These are phyloP conservation scores for Clarias pachynema DNA, from an alignment of 2,797 vertebrate species.

Conservation along the genomic window DNA sequence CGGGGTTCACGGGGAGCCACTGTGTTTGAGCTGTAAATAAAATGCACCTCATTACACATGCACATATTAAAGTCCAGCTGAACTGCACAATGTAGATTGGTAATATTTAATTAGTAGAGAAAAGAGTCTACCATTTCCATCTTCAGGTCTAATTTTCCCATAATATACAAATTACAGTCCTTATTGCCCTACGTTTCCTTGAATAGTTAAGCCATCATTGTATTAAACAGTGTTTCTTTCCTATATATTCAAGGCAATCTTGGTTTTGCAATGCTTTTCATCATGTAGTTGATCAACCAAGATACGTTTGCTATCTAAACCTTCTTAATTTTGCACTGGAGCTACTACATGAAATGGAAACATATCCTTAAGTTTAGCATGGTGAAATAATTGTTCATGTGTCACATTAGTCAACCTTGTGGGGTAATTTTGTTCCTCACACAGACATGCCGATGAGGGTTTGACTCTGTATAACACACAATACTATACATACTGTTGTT, in stretches of 20 bases:
- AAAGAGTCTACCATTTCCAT: slow-evolving; percentile 32
- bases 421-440: not conserved
- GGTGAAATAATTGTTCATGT: not conserved
- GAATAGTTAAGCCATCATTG: not conserved
- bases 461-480: not conserved
- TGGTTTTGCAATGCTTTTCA: slow-evolving; percentile 5
- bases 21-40: slow-evolving; percentile 95
- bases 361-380: not conserved
- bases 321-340: not conserved
- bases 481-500: not conserved
- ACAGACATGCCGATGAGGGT: not conserved
- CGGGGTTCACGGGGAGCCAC: slow-evolving; percentile 65
- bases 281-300: not conserved
- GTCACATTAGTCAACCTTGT: not conserved
- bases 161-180: not conserved
- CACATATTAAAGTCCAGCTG: slow-evolving; percentile 70
- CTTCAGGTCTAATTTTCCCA: not conserved
- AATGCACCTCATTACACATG: slow-evolving; percentile 80
- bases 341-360: not conserved
- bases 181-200: not conserved
- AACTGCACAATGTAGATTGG: slow-evolving; percentile 65
- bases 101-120: slow-evolving; percentile 78
- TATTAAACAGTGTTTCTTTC: not conserved
- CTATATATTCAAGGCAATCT: not conserved
- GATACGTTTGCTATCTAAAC: not conserved